phyloP scores from a whole-genome alignment of 1,140 invertebrate species.

The Philopotamus ludificatus region DNA sequence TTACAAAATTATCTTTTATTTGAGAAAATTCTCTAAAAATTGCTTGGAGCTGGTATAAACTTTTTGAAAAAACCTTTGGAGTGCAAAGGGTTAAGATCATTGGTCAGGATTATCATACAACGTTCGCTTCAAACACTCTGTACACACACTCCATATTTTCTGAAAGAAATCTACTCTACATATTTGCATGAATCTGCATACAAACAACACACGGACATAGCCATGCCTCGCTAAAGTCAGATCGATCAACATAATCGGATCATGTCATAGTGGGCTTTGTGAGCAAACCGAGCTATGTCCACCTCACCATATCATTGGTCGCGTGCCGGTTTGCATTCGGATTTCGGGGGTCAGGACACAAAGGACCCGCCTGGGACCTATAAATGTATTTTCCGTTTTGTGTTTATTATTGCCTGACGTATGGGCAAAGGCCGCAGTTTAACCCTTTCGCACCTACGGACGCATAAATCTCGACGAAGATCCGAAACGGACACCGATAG shows the following conservation, averaged over 20 bases:
- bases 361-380: background rate
- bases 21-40: too few relatives aligned
- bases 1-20: too few relatives aligned
- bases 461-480: background rate
- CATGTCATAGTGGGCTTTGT: background rate
- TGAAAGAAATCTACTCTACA: too few relatives aligned
- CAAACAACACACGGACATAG: background rate
- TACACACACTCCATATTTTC: too few relatives aligned
- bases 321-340: conserved; percentile 1
- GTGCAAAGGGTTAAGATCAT: too few relatives aligned
- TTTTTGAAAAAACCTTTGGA: too few relatives aligned
- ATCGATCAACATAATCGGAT: conserved; percentile 8
- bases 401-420: conserved; percentile 15
- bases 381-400: conserved; percentile 7
- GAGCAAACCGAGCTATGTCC: background rate
- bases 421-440: background rate
- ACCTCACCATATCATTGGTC: background rate
- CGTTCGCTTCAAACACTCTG: too few relatives aligned
- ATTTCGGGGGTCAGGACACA: conserved; percentile 1
- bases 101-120: too few relatives aligned
- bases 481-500: background rate
- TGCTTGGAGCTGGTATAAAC: too few relatives aligned
- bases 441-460: background rate
- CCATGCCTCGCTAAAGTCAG: background rate
- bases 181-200: too few relatives aligned